A percentile compares a stretch with the other conserved stretches of the same genome.
Evolutionary conservation across 2,797 vertebrate species (phyloP).

Genomic region (Lophotriccus pileatus): DNA sequence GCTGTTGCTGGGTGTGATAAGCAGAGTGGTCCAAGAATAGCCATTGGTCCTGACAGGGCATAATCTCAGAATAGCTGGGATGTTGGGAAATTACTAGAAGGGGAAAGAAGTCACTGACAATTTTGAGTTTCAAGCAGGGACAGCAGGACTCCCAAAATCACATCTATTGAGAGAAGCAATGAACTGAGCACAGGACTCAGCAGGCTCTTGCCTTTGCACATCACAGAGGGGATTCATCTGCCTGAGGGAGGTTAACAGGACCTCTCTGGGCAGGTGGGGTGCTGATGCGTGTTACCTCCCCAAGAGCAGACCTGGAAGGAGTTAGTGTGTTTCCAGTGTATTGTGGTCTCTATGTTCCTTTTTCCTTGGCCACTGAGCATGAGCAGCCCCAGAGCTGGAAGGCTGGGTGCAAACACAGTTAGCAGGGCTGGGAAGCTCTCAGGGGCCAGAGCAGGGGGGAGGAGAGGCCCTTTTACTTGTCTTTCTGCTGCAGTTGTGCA

Average conservation of each 20-base stretch:
- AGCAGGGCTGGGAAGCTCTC: neutral
- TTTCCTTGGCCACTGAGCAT: neutral
- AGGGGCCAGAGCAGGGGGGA: neutral
- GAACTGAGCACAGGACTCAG: neutral
- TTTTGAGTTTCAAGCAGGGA: neutral
- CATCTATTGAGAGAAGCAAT: neutral
- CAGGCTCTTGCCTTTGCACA: neutral
- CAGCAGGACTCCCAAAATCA: neutral
- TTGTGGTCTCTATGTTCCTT: neutral
- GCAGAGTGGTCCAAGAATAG: slow-evolving; percentile 12
- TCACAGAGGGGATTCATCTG: neutral
- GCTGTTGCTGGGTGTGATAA: neutral
- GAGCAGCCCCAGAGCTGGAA: neutral
- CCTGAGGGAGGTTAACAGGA: neutral
- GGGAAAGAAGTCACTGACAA: neutral
- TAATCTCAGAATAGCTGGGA: neutral
- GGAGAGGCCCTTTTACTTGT: neutral
- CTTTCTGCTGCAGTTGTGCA: neutral
- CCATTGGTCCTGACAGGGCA: neutral
- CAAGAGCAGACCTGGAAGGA: neutral
- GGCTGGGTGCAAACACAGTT: neutral
- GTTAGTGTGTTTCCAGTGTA: neutral
- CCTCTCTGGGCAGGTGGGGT: neutral
- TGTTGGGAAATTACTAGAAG: neutral
- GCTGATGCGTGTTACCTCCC: neutral